phyloP scores from a whole-genome alignment of 2,113 vertebrate species.

The Pygoscelis adeliae region DNA sequence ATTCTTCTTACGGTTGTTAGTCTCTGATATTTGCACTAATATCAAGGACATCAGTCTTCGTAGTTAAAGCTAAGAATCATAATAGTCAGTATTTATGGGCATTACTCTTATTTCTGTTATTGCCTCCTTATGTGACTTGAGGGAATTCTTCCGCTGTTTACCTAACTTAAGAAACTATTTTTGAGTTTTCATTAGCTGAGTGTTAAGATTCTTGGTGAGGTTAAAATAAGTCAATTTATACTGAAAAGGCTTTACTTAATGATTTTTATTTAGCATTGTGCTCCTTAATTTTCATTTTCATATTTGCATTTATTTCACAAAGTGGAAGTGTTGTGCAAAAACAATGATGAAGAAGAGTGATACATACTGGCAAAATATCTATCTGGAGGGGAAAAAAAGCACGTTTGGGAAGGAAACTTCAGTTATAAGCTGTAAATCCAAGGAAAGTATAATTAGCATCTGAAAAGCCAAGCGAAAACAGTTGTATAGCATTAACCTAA shows the following conservation, averaged over 20 bases:
- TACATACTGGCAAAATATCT: not conserved
- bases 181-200: not conserved
- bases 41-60: conserved; percentile 44
- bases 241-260: not conserved
- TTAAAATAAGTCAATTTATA: not conserved
- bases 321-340: not conserved
- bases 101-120: conserved; percentile 8
- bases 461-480: not conserved
- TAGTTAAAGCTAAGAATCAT: conserved; percentile 42
- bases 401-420: not conserved
- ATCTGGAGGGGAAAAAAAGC: not conserved
- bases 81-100: conserved; percentile 6
- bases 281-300: not conserved
- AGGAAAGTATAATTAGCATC: not conserved
- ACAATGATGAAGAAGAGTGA: not conserved
- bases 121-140: not conserved
- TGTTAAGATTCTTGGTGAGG: not conserved
- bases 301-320: not conserved
- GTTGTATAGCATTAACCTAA: not conserved
- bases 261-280: not conserved
- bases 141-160: not conserved
- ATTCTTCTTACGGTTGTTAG: conserved; percentile 44
- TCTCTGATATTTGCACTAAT: conserved; percentile 21
- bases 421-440: not conserved
- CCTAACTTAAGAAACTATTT: not conserved